Base-by-base conservation (phyloP, 2,888 invertebrate genomes). In the Coelinius sp. region DNA sequence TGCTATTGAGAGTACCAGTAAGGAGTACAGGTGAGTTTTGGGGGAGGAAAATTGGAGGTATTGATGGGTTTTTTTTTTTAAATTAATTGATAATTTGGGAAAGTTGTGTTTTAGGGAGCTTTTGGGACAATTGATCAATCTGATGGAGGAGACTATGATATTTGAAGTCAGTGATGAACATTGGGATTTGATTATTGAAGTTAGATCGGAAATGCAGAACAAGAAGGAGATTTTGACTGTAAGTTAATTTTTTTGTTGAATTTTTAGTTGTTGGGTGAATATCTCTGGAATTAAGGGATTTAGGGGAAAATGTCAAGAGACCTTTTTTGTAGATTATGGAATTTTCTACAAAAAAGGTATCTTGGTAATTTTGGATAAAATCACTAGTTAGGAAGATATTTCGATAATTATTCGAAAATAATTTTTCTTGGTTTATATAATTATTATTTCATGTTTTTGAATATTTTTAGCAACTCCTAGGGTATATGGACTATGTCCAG, bases 401-500 rank as follows among this genome's bases (percentile, higher is more conserved):
- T n/a, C n/a, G n/a, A n/a, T n/a, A n/a, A n/a, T n/a, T n/a, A n/a
- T n/a, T n/a, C n/a, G n/a, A n/a, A n/a, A n/a, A n/a, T n/a, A n/a
- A n/a, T n/a, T n/a, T n/a, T n/a, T n/a, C n/a, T n/a, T n/a, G n/a
- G n/a, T n/a, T n/a, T n/a, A n/a, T n/a, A n/a, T n/a, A n/a, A n/a
- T n/a, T n/a, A n/a, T n/a, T n/a, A 52, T 65, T 70, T 75, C 56
- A 35, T 10, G 8, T 35, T 10, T 35, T 35, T 35, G 35, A 35
- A 6, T 2, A 6, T 52, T 75, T 72, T 8, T 59, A 87, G 87
- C 78, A 83, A 77, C 76, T 87, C 46, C 74, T 82, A 49, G 77
- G 76, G 2, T 84, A 83, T 67, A 81, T 87, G 83, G 82, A 86
- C 27, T 81, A 84, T 76, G 81, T 85, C 8, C 84, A 84, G 68